These are phyloP conservation scores for Toxotes lorentzi DNA, from an alignment of 2,797 vertebrate genomes.

Conservation along the genomic window DNA sequence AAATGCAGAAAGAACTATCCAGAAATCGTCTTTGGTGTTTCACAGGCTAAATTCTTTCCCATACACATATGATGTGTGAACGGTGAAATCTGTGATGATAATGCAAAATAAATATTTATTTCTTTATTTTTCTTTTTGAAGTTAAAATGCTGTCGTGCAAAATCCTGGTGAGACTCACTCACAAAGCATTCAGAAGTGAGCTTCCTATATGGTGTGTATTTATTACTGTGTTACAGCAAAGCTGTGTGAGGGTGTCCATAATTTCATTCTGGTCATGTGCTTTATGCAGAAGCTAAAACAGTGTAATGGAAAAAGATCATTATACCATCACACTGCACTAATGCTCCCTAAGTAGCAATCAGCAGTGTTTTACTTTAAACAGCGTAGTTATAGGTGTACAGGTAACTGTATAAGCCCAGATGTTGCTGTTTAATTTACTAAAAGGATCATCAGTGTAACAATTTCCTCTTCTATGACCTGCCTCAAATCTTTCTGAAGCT, in stretches of 20 bases:
- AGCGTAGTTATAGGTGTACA: slow-evolving; percentile 6
- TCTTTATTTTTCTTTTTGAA: neutral
- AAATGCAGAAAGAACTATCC: slow-evolving; percentile 47
- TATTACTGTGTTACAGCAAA: neutral
- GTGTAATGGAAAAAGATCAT: slow-evolving; percentile 22
- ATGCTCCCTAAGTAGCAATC: slow-evolving; percentile 16
- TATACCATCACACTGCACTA: slow-evolving; percentile 2
- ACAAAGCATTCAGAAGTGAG: neutral
- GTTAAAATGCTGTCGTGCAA: neutral
- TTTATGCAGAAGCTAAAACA: slow-evolving; percentile 19
- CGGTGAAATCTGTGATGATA: neutral
- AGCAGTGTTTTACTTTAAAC: slow-evolving; percentile 17
- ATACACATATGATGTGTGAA: slow-evolving; percentile 7
- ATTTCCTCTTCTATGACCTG: neutral
- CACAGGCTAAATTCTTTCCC: neutral
- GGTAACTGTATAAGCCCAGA: slow-evolving; percentile 1
- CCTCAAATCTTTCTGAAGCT: neutral
- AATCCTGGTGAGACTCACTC: neutral
- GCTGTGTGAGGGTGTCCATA: neutral
- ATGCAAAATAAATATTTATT: neutral
- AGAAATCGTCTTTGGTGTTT: slow-evolving; percentile 10
- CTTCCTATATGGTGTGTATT: neutral
- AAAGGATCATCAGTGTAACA: slow-evolving; percentile 22
- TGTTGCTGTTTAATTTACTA: slow-evolving; percentile 5
- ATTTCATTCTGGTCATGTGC: slow-evolving; percentile 16